Evolutionary conservation across 1,140 invertebrate species (phyloP).

Genomic region (Atta texana): DNA sequence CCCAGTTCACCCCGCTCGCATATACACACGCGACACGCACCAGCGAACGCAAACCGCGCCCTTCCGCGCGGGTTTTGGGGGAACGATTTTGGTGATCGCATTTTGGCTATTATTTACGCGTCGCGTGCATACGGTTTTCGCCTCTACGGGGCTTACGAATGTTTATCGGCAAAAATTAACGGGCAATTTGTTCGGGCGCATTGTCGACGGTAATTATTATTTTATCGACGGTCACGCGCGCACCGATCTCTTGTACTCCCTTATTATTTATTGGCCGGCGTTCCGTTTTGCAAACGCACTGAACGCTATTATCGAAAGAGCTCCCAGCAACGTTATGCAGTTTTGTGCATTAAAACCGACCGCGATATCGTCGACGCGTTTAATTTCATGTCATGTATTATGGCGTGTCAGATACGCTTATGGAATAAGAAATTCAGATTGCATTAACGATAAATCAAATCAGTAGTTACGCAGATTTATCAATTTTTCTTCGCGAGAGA

Average conservation of each 20-base stretch:
- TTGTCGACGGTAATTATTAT: constrained; percentile 84
- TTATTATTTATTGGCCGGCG: constrained; percentile 72
- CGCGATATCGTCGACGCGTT: constrained; percentile 46
- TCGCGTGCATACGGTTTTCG: constrained; percentile 79
- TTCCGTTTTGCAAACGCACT: constrained; percentile 60
- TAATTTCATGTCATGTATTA: constrained; percentile 43
- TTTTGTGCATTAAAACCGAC: constrained; percentile 61
- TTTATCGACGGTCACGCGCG: constrained; percentile 80
- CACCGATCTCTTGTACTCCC: constrained; percentile 61
- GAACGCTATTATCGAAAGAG: constrained; percentile 61
- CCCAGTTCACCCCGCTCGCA: constrained; percentile 40
- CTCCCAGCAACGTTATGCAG: constrained; percentile 42
- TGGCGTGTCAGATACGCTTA: background rate
- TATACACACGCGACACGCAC: background rate
- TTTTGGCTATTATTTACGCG: constrained; percentile 82
- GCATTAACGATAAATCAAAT: constrained; percentile 6
- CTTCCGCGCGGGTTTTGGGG: constrained; percentile 13
- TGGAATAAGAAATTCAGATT: constrained; percentile 43
- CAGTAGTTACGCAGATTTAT: background rate
- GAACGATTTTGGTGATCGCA: constrained; percentile 76
- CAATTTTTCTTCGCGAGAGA: background rate
- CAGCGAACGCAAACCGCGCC: constrained; percentile 6
- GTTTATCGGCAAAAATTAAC: constrained; percentile 86
- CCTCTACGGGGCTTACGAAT: constrained; percentile 77
- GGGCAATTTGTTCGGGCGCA: constrained; percentile 80